Conservation (phyloP, 1,140 invertebrate genomes). For the Drosophila ficusphila region DNA sequence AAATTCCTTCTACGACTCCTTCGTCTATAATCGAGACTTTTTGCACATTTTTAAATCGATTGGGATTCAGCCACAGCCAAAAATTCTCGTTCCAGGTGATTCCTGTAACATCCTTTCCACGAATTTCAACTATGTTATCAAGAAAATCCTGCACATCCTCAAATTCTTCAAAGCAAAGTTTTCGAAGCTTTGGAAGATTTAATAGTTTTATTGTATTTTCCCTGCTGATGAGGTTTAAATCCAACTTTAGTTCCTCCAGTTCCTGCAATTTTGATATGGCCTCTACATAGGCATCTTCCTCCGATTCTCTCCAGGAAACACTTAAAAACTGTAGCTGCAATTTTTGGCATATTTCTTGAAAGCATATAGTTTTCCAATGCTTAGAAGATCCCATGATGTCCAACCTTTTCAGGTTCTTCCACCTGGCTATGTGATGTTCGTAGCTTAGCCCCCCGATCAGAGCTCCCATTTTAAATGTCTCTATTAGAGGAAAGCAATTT, state of each 20-base stretch:
- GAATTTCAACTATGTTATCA: neutral
- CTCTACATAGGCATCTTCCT: slow-evolving; percentile 4
- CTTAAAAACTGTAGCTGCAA: neutral
- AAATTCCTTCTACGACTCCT: slow-evolving; percentile 14
- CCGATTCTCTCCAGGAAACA: slow-evolving; percentile 2
- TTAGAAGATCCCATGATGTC: neutral
- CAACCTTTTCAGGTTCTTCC: slow-evolving; percentile 5
- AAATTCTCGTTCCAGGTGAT: slow-evolving; percentile 24
- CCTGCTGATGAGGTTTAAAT: slow-evolving; percentile 2
- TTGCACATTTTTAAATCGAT: slow-evolving; percentile 9
- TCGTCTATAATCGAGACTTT: slow-evolving; percentile 6
- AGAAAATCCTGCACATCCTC: neutral
- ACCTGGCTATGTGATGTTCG: slow-evolving; percentile 12
- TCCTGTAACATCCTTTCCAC: slow-evolving; percentile 8
- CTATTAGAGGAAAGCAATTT: slow-evolving; percentile 16
- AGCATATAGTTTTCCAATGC: neutral
- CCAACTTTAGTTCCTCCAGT: slow-evolving; percentile 26
- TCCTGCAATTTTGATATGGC: slow-evolving; percentile 3
- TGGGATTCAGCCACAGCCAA: neutral
- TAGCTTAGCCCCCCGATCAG: too few relatives aligned
- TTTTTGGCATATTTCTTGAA: slow-evolving; percentile 8
- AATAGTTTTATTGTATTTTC: slow-evolving; percentile 3
- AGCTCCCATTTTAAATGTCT: neutral
- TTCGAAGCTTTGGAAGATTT: slow-evolving; percentile 18
- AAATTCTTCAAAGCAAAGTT: slow-evolving; percentile 15